phyloP scores from a whole-genome alignment of 2,113 vertebrate species.

The Aldabrachelys gigantea region DNA sequence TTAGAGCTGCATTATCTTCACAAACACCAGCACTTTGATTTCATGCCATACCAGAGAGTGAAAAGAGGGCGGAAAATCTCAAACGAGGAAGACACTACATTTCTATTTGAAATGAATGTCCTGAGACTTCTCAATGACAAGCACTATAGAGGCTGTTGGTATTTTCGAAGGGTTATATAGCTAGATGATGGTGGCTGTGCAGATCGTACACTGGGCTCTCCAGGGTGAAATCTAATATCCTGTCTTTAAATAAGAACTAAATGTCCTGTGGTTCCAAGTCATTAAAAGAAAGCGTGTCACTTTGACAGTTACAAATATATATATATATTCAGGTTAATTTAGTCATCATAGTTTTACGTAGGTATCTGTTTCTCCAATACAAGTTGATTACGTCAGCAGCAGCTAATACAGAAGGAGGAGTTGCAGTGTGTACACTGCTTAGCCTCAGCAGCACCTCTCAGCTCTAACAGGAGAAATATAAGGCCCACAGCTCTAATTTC shows the following conservation, averaged over 20 bases:
- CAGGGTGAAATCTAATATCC: constrained; percentile 28
- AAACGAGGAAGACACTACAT: constrained; percentile 25
- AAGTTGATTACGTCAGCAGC: neutral
- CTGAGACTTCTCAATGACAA: constrained; percentile 37
- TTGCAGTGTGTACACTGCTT: neutral
- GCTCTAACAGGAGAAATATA: neutral
- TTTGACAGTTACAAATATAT: neutral
- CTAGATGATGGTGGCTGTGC: neutral
- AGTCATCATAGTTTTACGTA: neutral
- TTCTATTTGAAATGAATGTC: neutral
- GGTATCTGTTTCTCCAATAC: neutral
- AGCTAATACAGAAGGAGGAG: neutral
- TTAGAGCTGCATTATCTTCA: constrained; percentile 44
- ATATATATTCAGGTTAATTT: neutral
- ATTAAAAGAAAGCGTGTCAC: neutral
- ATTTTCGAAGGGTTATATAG: neutral
- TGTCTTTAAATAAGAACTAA: constrained; percentile 43
- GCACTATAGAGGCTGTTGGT: neutral
- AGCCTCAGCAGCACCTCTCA: neutral
- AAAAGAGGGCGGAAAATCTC: constrained; percentile 7
- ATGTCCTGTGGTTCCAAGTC: neutral
- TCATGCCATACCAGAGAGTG: constrained; percentile 17
- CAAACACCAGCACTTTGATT: constrained; percentile 48
- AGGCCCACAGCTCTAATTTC: neutral
- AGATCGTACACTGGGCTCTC: neutral